Evolutionary conservation across 2,113 vertebrate species (phyloP).

Genomic region (Cyphomyrus plagiostoma): DNA sequence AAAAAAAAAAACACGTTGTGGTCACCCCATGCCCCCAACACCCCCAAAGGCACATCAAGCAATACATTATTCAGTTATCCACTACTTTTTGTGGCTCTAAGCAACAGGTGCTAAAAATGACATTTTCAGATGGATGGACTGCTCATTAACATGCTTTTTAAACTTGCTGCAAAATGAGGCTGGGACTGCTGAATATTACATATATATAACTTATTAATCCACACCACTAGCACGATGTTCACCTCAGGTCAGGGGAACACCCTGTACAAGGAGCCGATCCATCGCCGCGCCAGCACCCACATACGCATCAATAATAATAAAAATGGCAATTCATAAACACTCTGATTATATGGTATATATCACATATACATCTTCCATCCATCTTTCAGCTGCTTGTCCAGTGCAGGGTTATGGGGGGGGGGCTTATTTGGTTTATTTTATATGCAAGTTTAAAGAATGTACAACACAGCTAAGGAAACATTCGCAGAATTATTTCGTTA

Average conservation of each 20-base stretch:
- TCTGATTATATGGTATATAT: not conserved
- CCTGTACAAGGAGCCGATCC: not conserved
- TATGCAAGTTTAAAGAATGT: not conserved
- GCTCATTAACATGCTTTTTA: not conserved
- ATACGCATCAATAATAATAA: not conserved
- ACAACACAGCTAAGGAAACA: not conserved
- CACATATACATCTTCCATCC: not conserved
- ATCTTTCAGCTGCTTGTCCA: not conserved
- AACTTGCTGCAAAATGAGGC: not conserved
- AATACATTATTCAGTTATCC: conserved; percentile 10
- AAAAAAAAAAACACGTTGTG: not conserved
- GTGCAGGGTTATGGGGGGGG: not conserved
- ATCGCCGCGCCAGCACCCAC: not conserved
- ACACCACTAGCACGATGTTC: not conserved
- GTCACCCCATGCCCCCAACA: not conserved
- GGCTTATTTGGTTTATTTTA: not conserved
- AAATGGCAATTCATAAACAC: not conserved
- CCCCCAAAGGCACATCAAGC: not conserved
- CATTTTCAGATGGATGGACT: not conserved
- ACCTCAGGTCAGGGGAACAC: not conserved
- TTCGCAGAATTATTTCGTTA: not conserved
- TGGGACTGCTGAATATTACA: not conserved
- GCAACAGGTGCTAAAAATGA: conserved; percentile 4
- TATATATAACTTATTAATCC: conserved; percentile 3
- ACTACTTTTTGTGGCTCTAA: not conserved